These are phyloP conservation scores for Danionella cerebrum DNA, from an alignment of 2,113 vertebrate genomes.

Conservation along the genomic window DNA sequence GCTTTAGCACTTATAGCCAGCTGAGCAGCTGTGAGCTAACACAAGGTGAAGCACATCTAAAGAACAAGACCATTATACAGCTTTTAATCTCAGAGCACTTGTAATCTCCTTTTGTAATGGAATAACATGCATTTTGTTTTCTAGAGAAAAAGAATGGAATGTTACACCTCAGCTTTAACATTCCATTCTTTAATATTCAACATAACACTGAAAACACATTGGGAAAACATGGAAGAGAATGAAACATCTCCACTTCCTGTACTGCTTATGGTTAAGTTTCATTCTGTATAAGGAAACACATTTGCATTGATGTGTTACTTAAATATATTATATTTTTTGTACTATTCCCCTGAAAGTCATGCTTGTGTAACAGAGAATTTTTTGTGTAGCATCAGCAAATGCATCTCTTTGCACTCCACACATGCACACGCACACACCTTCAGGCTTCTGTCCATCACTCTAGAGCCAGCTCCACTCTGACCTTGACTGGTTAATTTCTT, in stretches of 20 bases:
- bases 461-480: not conserved
- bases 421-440: not conserved
- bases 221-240: too few species aligned
- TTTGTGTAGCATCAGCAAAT: not conserved
- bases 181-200: too few species aligned
- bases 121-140: not conserved
- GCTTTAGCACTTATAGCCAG: not conserved
- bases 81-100: not conserved
- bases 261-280: not conserved
- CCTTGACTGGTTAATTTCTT: slow-evolving; percentile 30
- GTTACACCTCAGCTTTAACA: too few species aligned
- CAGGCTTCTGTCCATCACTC: not conserved
- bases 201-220: too few species aligned
- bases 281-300: not conserved
- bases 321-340: too few species aligned
- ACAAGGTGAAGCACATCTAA: slow-evolving; percentile 7
- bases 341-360: too few species aligned
- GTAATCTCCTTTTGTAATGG: not conserved
- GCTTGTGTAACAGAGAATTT: not conserved
- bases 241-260: too few species aligned
- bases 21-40: not conserved
- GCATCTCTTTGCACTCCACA: not conserved
- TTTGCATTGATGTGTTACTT: too few species aligned
- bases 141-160: not conserved
- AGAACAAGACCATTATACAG: not conserved